Evolutionary conservation across 2,113 vertebrate genomes (phyloP).

Genomic region (Paratilapia polleni): DNA sequence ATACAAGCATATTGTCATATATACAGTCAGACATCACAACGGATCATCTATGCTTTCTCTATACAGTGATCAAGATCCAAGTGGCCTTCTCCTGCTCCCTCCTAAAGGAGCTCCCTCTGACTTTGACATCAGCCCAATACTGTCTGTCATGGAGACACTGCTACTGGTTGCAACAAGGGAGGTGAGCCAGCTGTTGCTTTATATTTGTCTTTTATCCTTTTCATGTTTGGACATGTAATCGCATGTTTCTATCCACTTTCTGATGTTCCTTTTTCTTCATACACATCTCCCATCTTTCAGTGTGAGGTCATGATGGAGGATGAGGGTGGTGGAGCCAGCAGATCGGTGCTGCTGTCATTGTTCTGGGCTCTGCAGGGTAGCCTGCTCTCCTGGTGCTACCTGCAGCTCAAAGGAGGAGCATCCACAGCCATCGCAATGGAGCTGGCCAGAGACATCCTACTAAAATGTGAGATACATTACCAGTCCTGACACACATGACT

Average conservation of each 20-base stretch:
- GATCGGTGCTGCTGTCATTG: slow-evolving; percentile 87
- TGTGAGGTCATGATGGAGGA: slow-evolving; percentile 90
- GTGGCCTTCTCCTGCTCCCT: slow-evolving; percentile 90
- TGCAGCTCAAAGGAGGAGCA: slow-evolving; percentile 89
- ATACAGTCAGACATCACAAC: not conserved
- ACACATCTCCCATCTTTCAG: slow-evolving; percentile 67
- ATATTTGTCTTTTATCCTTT: not conserved
- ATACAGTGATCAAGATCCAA: slow-evolving; percentile 91
- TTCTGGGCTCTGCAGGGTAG: slow-evolving; percentile 98
- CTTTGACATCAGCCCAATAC: slow-evolving; percentile 86
- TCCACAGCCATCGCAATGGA: slow-evolving; percentile 68
- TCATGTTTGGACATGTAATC: not conserved
- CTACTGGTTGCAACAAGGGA: slow-evolving; percentile 89
- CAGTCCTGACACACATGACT: not conserved
- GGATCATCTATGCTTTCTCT: not conserved
- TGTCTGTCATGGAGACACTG: slow-evolving; percentile 90
- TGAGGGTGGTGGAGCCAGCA: slow-evolving; percentile 79
- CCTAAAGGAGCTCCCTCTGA: slow-evolving; percentile 85
- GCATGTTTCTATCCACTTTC: not conserved
- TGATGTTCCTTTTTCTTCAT: not conserved
- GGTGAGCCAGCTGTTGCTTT: slow-evolving; percentile 73
- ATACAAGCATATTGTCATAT: not conserved
- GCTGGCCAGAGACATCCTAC: slow-evolving; percentile 86
- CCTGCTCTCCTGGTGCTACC: slow-evolving; percentile 94
- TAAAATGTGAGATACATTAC: slow-evolving; percentile 86